Conservation (phyloP, 2,113 vertebrate species). For the Brachyhypopomus gauderio region DNA sequence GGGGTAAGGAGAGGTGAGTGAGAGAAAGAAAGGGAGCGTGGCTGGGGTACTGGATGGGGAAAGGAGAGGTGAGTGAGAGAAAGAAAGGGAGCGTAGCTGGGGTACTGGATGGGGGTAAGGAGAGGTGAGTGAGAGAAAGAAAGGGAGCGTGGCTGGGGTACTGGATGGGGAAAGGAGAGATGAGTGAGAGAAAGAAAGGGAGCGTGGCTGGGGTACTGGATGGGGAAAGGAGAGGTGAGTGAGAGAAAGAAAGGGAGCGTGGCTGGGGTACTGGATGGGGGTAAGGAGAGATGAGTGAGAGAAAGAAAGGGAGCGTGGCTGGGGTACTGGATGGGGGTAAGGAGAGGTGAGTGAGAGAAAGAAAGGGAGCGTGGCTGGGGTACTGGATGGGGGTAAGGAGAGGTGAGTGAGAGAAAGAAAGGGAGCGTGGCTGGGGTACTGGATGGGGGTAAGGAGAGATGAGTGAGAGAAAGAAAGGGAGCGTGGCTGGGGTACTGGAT, state of each 20-base stretch:
- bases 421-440: not conserved
- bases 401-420: conserved; percentile 27
- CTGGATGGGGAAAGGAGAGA: not conserved
- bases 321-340: not conserved
- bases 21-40: not conserved
- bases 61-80: conserved; percentile 22
- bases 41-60: not conserved
- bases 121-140: conserved; percentile 25
- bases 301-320: not conserved
- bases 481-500: not conserved
- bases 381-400: not conserved
- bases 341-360: conserved; percentile 24
- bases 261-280: not conserved
- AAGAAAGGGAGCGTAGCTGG: not conserved
- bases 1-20: conserved; percentile 10
- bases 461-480: not conserved
- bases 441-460: not conserved
- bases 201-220: not conserved
- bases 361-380: not conserved
- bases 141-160: not conserved
- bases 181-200: not conserved
- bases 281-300: not conserved
- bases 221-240: conserved; percentile 9
- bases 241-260: not conserved
- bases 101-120: not conserved